Conservation (phyloP, 2,797 vertebrate species). For the Schizothorax lantsangensis region DNA sequence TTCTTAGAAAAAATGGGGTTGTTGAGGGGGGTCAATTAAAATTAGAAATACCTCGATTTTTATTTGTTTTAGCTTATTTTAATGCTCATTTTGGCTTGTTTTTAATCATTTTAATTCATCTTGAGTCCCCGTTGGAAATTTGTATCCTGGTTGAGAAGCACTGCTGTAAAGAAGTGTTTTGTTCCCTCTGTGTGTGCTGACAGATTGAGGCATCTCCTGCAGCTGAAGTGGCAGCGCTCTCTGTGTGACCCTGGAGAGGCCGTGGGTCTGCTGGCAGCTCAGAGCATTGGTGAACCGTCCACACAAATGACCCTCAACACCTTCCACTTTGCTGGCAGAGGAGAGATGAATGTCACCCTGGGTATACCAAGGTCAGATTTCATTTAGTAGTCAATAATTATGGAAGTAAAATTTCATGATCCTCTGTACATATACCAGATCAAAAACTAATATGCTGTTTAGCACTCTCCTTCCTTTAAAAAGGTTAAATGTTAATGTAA, state of each 20-base stretch:
- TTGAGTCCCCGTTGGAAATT: not conserved
- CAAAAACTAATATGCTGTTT: not conserved
- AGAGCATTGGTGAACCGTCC: constrained; percentile 97
- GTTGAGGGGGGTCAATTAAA: not conserved
- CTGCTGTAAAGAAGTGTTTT: not conserved
- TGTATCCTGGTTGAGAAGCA: not conserved
- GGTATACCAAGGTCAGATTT: constrained; percentile 94
- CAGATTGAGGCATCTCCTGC: constrained; percentile 86
- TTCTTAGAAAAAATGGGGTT: not conserved
- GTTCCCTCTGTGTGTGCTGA: not conserved
- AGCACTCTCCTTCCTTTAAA: not conserved
- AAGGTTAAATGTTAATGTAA: not conserved
- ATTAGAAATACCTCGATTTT: not conserved
- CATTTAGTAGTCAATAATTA: not conserved
- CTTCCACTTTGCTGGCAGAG: constrained; percentile 98
- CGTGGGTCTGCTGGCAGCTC: constrained; percentile 93
- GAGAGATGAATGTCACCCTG: constrained; percentile 98
- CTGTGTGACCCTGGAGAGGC: constrained; percentile 96
- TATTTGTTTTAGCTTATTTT: not conserved
- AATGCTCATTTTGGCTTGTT: not conserved
- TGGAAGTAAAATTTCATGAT: not conserved
- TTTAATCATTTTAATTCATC: not conserved
- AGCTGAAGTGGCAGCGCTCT: constrained; percentile 94
- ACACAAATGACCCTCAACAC: constrained; percentile 99
- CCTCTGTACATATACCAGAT: not conserved